These are phyloP conservation scores for Hemiprocne comata DNA, from an alignment of 2,113 vertebrate genomes.

Conservation along the genomic window DNA sequence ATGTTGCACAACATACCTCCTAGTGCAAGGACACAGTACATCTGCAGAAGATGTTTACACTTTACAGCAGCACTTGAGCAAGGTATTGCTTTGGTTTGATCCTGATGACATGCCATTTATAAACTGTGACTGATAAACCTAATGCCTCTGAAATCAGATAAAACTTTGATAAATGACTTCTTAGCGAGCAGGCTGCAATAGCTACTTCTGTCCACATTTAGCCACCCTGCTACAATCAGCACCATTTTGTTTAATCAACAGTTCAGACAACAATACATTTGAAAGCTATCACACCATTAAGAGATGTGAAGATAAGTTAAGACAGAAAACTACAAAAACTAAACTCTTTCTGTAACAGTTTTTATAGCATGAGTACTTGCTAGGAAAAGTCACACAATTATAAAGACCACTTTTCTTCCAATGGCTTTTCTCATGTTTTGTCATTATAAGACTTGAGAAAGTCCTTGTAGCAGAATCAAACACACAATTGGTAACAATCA, in stretches of 20 bases:
- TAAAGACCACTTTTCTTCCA: neutral
- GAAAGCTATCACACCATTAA: conserved; percentile 80
- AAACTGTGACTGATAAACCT: conserved; percentile 92
- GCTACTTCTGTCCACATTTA: conserved; percentile 73
- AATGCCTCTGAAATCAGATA: conserved; percentile 95
- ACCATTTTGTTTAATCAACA: conserved; percentile 88
- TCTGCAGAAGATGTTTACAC: neutral
- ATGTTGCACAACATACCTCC: neutral
- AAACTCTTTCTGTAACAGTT: conserved; percentile 7
- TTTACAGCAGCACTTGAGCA: conserved; percentile 45
- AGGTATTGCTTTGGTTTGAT: conserved; percentile 71
- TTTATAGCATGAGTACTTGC: neutral
- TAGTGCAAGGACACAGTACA: neutral
- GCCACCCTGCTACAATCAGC: conserved; percentile 83
- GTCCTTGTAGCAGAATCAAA: neutral
- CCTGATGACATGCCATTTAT: conserved; percentile 80
- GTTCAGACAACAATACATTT: conserved; percentile 71
- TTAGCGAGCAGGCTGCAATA: conserved; percentile 72
- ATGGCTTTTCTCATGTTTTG: neutral
- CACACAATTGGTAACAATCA: neutral
- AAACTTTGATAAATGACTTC: conserved; percentile 94
- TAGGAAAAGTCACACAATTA: neutral
- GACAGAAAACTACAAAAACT: conserved; percentile 71
- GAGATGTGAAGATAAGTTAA: conserved; percentile 76
- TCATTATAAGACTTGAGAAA: neutral